Percentiles rank a stretch among this genome's conserved stretches.
Evolutionary conservation across 2,888 invertebrate species (phyloP).

Genomic region (Entomobrya proxima): DNA sequence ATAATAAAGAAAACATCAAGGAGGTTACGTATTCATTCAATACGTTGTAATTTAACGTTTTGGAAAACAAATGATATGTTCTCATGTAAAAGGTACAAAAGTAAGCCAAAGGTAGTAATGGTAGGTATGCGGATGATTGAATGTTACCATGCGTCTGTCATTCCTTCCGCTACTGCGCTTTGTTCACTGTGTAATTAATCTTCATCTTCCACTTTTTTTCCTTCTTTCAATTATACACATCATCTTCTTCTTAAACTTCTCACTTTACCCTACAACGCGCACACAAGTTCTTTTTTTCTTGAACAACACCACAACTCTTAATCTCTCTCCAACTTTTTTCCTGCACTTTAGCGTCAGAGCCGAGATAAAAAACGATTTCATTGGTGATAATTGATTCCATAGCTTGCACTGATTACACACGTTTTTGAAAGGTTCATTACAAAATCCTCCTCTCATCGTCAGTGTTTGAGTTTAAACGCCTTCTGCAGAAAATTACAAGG

Average conservation of each 20-base stretch:
- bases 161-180: conserved; percentile 47
- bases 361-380: conserved; percentile 9
- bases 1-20: background rate
- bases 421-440: conserved; percentile 29
- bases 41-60: background rate
- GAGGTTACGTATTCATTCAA: background rate
- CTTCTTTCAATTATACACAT: conserved; percentile 4
- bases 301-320: background rate
- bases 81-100: background rate
- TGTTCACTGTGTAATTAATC: conserved; percentile 36
- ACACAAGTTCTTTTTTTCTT: too few relatives aligned
- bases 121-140: conserved; percentile 37
- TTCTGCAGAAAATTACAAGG: conserved; percentile 9
- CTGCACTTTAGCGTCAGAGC: background rate
- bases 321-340: background rate
- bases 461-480: conserved; percentile 26
- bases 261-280: background rate
- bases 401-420: conserved; percentile 6
- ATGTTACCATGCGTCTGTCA: conserved; percentile 30
- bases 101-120: background rate
- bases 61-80: background rate
- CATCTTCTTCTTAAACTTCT: conserved; percentile 9
- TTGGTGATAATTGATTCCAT: conserved; percentile 28
- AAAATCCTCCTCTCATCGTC: conserved; percentile 17
- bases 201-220: conserved; percentile 39